Conservation (phyloP, 2,888 invertebrate genomes). For the Hipparchia semele region DNA sequence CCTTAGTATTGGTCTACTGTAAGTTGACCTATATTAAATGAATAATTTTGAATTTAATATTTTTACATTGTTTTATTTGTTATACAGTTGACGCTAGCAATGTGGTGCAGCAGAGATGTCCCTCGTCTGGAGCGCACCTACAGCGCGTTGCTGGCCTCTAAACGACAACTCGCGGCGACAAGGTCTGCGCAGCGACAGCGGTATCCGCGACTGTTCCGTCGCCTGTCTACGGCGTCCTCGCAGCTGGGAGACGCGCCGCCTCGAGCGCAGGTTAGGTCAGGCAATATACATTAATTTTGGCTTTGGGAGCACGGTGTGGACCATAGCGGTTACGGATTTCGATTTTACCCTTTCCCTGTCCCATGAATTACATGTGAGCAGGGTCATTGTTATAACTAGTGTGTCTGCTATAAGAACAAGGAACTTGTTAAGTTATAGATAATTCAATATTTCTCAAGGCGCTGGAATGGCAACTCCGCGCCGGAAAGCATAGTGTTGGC, state of each 20-base stretch:
- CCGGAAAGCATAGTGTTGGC: no score
- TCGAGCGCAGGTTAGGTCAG: constrained; percentile 80
- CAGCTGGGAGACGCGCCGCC: constrained; percentile 70
- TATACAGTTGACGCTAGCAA: constrained; percentile 67
- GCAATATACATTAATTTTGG: constrained; percentile 31
- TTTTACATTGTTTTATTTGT: not conserved
- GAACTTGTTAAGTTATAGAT: no score
- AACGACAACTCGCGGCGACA: constrained; percentile 51
- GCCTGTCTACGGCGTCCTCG: constrained; percentile 71
- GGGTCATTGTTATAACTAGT: no score
- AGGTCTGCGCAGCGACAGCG: constrained; percentile 40
- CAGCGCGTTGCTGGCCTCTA: constrained; percentile 61
- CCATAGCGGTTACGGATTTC: not conserved
- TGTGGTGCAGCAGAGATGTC: constrained; percentile 65
- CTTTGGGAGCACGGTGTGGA: constrained; percentile 13
- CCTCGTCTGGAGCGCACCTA: constrained; percentile 52
- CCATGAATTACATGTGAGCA: no score
- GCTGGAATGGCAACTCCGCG: no score
- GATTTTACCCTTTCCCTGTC: no score
- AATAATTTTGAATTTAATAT: not conserved
- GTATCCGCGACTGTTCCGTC: constrained; percentile 57
- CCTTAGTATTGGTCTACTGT: no score
- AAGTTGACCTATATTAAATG: not conserved
- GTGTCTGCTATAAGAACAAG: no score
- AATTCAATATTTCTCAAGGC: no score